phyloP scores from a whole-genome alignment of 2,113 vertebrate genomes.

The Paralichthys olivaceus region DNA sequence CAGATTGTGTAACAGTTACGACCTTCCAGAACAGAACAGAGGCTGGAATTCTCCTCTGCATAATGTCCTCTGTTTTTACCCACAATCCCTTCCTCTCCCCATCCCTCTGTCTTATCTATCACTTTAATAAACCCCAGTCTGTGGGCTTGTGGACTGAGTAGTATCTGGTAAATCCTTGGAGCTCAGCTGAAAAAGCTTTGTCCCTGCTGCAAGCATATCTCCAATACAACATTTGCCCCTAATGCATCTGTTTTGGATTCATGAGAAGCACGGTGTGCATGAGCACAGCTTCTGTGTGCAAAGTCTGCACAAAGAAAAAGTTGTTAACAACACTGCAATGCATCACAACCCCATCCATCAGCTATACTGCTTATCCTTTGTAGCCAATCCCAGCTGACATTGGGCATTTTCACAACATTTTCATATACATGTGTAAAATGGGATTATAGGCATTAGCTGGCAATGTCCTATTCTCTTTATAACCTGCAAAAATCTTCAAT shows the following conservation, averaged over 20 bases:
- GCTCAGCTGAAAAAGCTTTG: slow-evolving; percentile 16
- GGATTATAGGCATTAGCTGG: too few species aligned
- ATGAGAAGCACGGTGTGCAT: slow-evolving; percentile 12
- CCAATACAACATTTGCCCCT: slow-evolving; percentile 22
- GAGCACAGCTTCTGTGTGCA: not conserved
- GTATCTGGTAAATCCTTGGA: slow-evolving; percentile 1
- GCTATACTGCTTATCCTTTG: too few species aligned
- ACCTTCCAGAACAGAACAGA: slow-evolving; percentile 20
- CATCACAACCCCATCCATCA: too few species aligned
- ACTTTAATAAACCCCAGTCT: slow-evolving; percentile 22
- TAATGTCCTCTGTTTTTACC: slow-evolving; percentile 4
- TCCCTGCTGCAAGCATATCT: slow-evolving; percentile 29
- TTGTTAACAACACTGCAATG: too few species aligned
- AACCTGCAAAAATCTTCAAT: too few species aligned
- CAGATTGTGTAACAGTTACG: not conserved
- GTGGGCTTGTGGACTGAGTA: not conserved
- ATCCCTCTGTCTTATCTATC: slow-evolving; percentile 5
- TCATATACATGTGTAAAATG: too few species aligned
- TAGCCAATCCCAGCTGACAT: too few species aligned
- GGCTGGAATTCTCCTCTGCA: not conserved
- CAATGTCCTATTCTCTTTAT: too few species aligned
- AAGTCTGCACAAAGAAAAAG: too few species aligned
- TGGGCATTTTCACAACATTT: too few species aligned
- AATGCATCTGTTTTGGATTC: slow-evolving; percentile 35
- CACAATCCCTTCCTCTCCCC: not conserved